phyloP scores from a whole-genome alignment of 2,888 invertebrate species.

The Xiphydria camelus region DNA sequence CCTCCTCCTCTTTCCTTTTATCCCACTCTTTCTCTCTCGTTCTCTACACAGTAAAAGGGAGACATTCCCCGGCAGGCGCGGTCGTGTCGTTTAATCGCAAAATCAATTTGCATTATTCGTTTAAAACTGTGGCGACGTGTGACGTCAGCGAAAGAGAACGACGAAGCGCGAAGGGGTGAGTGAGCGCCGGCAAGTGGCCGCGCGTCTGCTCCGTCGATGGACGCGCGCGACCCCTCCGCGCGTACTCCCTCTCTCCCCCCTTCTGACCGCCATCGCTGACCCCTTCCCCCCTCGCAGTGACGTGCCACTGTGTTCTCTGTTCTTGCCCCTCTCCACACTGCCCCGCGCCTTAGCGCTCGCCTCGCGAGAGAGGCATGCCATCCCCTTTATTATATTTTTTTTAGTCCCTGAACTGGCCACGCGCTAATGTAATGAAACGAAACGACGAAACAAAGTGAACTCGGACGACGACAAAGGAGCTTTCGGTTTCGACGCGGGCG shows the following conservation, averaged over 20 bases:
- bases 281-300: too few relatives aligned
- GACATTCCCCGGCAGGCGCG: slow-evolving; percentile 1
- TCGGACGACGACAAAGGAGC: slow-evolving; percentile 3
- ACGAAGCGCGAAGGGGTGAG: slow-evolving; percentile 57
- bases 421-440: slow-evolving; percentile 15
- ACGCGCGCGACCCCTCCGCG: slow-evolving; percentile 48
- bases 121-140: slow-evolving; percentile 42
- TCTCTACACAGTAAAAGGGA: neutral
- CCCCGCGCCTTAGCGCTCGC: slow-evolving; percentile 48
- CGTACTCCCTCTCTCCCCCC: slow-evolving; percentile 56
- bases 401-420: slow-evolving; percentile 24
- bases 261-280: too few relatives aligned
- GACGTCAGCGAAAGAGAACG: slow-evolving; percentile 50
- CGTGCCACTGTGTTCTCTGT: slow-evolving; percentile 52
- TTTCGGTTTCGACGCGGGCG: too few relatives aligned
- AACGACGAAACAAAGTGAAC: slow-evolving; percentile 7
- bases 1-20: neutral
- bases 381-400: slow-evolving; percentile 32
- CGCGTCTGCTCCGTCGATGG: slow-evolving; percentile 44
- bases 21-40: neutral
- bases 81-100: slow-evolving; percentile 35
- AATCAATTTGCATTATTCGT: slow-evolving; percentile 53
- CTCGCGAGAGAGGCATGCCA: neutral
- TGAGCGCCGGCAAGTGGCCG: slow-evolving; percentile 56
- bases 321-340: slow-evolving; percentile 58